These are phyloP conservation scores for Sinocyclocheilus rhinocerous DNA, from an alignment of 2,113 vertebrate genomes.

Conservation along the genomic window DNA sequence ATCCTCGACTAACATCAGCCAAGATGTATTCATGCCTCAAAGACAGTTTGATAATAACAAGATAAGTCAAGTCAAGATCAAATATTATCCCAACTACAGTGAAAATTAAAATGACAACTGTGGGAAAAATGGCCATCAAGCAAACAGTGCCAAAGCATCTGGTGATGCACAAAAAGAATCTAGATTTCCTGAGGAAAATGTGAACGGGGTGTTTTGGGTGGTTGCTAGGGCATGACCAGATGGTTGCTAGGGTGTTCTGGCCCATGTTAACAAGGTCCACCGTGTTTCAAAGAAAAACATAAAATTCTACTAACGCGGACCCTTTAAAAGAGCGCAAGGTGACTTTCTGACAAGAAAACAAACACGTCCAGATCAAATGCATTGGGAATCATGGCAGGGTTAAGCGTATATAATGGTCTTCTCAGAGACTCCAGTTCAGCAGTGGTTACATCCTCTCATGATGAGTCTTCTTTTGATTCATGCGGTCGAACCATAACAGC, in stretches of 20 bases:
- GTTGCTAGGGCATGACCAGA: neutral
- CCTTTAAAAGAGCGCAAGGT: neutral
- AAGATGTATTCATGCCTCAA: constrained; percentile 55
- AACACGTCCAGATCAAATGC: neutral
- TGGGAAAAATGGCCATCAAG: neutral
- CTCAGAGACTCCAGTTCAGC: neutral
- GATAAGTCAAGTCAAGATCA: constrained; percentile 59
- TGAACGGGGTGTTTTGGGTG: neutral
- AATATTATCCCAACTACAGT: constrained; percentile 52
- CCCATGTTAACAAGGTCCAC: neutral
- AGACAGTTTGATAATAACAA: constrained; percentile 54
- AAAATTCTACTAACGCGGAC: neutral
- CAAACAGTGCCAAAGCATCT: neutral
- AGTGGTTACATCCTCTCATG: neutral
- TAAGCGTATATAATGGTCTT: constrained; percentile 7
- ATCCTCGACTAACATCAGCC: constrained; percentile 45
- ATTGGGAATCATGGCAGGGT: constrained; percentile 19
- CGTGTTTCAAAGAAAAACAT: neutral
- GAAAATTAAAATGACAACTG: constrained; percentile 49
- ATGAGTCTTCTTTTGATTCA: constrained; percentile 1
- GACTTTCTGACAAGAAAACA: constrained; percentile 7
- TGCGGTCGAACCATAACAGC: constrained; percentile 20
- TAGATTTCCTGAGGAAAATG: neutral
- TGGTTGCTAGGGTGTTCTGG: neutral
- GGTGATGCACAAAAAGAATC: neutral